A percentile compares a stretch with the other conserved stretches of the same genome.
Conservation (phyloP, 2,888 invertebrate species). For the Phorcus lineatus region DNA sequence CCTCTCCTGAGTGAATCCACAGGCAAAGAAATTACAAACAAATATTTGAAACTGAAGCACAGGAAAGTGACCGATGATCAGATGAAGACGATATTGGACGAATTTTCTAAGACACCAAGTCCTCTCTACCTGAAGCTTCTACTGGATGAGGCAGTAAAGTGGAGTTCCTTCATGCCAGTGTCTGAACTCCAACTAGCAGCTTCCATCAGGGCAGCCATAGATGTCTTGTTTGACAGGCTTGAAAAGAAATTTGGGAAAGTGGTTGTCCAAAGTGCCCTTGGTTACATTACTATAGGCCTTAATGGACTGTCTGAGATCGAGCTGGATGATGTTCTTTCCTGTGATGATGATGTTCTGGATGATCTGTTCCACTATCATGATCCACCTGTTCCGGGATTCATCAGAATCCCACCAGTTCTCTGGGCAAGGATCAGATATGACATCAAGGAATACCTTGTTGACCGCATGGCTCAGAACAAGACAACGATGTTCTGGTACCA, state of each 20-base stretch:
- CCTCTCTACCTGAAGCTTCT: constrained; percentile 71
- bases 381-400: constrained; percentile 70
- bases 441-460: constrained; percentile 68
- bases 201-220: constrained; percentile 63
- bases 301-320: constrained; percentile 70
- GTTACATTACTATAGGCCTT: constrained; percentile 66
- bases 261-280: constrained; percentile 62
- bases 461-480: constrained; percentile 64
- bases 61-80: constrained; percentile 59
- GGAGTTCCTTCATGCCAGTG: constrained; percentile 59
- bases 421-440: constrained; percentile 68
- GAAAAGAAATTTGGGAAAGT: constrained; percentile 65
- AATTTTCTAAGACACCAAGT: constrained; percentile 52
- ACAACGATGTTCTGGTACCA: constrained; percentile 72
- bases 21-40: constrained; percentile 58
- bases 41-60: constrained; percentile 51
- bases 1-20: constrained; percentile 57
- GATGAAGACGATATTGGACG: constrained; percentile 49
- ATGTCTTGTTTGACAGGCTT: constrained; percentile 60
- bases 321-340: constrained; percentile 72
- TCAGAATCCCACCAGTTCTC: constrained; percentile 67
- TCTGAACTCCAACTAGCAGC: constrained; percentile 43
- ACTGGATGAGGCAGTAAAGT: constrained; percentile 64
- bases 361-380: constrained; percentile 71
- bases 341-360: constrained; percentile 67